These are phyloP conservation scores for Meandrina meandrites DNA, from an alignment of 92 coral and sea anemone species.

Conservation along the genomic window DNA sequence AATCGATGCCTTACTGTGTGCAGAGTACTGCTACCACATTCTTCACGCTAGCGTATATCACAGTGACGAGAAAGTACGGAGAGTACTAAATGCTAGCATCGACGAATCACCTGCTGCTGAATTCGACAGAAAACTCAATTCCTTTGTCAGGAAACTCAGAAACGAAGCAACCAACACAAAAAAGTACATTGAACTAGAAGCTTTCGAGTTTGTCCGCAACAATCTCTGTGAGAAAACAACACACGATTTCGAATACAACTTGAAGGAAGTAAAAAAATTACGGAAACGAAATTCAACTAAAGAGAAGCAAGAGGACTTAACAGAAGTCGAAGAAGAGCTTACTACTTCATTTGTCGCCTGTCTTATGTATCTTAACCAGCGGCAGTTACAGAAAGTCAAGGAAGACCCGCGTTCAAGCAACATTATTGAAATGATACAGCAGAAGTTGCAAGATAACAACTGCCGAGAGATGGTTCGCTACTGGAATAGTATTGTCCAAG, in stretches of 20 bases:
- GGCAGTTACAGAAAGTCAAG: neutral
- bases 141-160: neutral
- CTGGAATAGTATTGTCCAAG: neutral
- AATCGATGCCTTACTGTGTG: constrained; percentile 37
- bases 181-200: neutral
- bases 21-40: constrained; percentile 40
- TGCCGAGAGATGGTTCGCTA: neutral
- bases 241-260: neutral
- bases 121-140: neutral
- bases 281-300: neutral
- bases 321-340: neutral
- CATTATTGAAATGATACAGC: neutral
- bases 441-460: neutral
- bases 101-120: constrained; percentile 6
- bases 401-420: neutral
- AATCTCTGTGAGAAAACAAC: neutral
- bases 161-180: neutral
- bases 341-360: constrained; percentile 8
- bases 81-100: neutral
- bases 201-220: neutral
- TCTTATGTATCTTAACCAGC: neutral
- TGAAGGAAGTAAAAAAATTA: neutral
- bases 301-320: neutral
- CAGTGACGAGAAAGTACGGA: neutral
- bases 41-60: constrained; percentile 12